Evolutionary conservation across 2,888 invertebrate genomes (phyloP).

Genomic region (Pseudococcus longispinus): DNA sequence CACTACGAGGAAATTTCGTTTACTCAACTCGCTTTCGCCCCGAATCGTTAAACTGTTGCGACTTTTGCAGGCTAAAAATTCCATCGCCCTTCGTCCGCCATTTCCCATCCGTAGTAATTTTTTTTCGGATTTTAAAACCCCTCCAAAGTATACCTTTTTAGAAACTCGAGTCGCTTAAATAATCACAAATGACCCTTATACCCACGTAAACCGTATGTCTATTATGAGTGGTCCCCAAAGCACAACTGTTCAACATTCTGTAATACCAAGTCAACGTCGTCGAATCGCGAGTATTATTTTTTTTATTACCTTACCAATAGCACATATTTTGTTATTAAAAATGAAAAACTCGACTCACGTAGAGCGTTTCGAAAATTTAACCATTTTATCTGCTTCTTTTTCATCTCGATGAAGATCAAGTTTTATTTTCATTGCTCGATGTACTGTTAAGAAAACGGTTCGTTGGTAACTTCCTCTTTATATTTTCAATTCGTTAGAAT

Average conservation of each 20-base stretch:
- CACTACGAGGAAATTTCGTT: conserved; percentile 25
- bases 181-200: not conserved
- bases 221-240: not conserved
- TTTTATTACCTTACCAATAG: conserved; percentile 1
- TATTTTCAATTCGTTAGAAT: too few species aligned
- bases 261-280: not conserved
- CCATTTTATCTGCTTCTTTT: not conserved
- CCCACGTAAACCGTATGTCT: not conserved
- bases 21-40: not conserved
- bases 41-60: not conserved
- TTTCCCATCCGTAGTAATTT: not conserved
- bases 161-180: not conserved
- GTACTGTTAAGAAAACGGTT: too few species aligned
- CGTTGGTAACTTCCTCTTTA: too few species aligned
- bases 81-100: not conserved
- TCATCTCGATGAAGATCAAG: not conserved
- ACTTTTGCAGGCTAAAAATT: not conserved
- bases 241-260: not conserved
- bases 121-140: not conserved
- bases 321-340: not conserved
- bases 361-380: not conserved
- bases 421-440: not conserved
- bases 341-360: not conserved
- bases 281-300: not conserved
- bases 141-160: not conserved